Conservation (phyloP, 1,140 invertebrate species). For the Atopsyche davidsoni region DNA sequence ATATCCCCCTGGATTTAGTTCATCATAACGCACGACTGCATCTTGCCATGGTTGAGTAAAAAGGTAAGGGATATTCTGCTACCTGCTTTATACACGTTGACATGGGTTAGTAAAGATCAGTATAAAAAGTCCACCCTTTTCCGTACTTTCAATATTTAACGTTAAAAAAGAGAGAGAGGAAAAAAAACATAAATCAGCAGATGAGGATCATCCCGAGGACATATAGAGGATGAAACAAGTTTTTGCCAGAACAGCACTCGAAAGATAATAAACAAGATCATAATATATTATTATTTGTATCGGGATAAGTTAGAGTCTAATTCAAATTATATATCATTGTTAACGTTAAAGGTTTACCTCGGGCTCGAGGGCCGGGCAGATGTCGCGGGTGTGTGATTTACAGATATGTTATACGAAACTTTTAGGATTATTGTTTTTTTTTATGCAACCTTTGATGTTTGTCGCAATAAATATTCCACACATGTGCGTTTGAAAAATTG, state of each 20-base stretch:
- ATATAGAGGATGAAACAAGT: too few species aligned
- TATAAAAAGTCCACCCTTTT: too few species aligned
- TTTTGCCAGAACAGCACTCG: neutral
- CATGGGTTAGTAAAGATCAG: too few species aligned
- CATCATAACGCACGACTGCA: conserved; percentile 2
- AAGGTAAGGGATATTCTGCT: too few species aligned
- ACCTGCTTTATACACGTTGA: too few species aligned
- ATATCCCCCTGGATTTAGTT: neutral
- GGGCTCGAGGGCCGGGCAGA: neutral
- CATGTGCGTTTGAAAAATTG: conserved; percentile 17
- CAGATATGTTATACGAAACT: conserved; percentile 26
- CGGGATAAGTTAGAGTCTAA: conserved; percentile 23
- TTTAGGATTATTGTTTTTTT: conserved; percentile 27
- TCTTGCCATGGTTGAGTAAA: neutral
- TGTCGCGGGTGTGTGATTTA: conserved; percentile 15
- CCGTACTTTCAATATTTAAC: too few species aligned
- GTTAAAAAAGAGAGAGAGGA: neutral
- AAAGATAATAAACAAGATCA: conserved; percentile 3
- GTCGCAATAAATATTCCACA: conserved; percentile 21
- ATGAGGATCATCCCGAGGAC: too few species aligned
- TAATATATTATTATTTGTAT: conserved; percentile 22
- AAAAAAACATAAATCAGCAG: neutral
- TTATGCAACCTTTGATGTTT: conserved; percentile 23
- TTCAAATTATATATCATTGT: conserved; percentile 26
- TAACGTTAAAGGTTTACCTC: conserved; percentile 22